Conservation (phyloP, 1,140 invertebrate species). For the Hormaphis cornu region DNA sequence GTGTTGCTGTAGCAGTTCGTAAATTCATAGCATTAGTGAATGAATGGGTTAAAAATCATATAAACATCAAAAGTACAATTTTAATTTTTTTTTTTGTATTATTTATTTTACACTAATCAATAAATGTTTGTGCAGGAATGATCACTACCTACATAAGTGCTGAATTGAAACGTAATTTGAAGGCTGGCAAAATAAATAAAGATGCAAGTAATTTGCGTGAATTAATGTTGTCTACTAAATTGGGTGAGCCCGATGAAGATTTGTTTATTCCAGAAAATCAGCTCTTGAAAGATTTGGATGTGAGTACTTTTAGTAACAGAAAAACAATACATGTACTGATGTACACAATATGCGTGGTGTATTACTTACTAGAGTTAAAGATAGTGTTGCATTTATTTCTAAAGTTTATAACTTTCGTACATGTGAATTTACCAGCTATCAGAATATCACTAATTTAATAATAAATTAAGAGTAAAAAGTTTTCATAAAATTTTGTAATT, state of each 20-base stretch:
- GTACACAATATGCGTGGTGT: too few relatives aligned
- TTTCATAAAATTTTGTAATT: too few relatives aligned
- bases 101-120: background rate
- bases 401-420: too few relatives aligned
- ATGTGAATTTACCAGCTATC: too few relatives aligned
- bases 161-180: slow-evolving; percentile 12
- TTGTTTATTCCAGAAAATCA: slow-evolving; percentile 3
- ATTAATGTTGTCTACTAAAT: background rate
- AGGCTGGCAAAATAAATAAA: background rate
- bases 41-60: slow-evolving; percentile 25
- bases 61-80: slow-evolving; percentile 21
- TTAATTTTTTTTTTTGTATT: background rate
- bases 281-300: slow-evolving; percentile 3
- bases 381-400: too few relatives aligned
- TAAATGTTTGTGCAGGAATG: background rate
- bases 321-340: too few relatives aligned
- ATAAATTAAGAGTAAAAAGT: too few relatives aligned
- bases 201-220: slow-evolving; percentile 8
- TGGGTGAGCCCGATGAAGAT: background rate
- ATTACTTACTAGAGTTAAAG: too few relatives aligned
- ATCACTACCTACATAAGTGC: background rate
- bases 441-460: too few relatives aligned
- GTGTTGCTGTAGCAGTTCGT: slow-evolving; percentile 9
- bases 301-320: background rate
- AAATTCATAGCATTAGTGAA: slow-evolving; percentile 15